Percentiles rank a stretch among this genome's conserved stretches.
phyloP scores from a whole-genome alignment of 2,113 vertebrate genomes.

The Elephantulus edwardii region DNA sequence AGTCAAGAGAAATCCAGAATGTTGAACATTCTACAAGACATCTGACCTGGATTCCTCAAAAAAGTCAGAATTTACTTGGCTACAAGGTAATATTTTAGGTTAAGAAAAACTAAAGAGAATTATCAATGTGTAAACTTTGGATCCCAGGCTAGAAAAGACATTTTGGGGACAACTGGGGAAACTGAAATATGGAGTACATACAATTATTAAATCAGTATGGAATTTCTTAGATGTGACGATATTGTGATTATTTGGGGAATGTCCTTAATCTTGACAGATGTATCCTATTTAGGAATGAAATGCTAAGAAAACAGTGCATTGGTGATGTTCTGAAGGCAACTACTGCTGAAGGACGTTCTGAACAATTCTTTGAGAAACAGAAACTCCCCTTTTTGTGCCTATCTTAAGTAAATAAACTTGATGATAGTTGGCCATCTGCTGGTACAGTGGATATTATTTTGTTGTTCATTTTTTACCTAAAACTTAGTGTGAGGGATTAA shows the following conservation, averaged over 20 bases:
- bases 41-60: not conserved
- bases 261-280: not conserved
- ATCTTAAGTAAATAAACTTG: not conserved
- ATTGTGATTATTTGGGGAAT: not conserved
- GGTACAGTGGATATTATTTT: not conserved
- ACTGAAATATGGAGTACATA: not conserved
- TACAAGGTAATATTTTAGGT: too few species aligned
- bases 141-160: not conserved
- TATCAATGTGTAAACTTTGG: not conserved
- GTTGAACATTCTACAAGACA: not conserved
- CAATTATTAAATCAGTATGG: not conserved
- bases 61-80: too few species aligned
- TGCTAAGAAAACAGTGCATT: not conserved
- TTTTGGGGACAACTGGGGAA: not conserved
- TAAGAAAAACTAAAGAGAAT: not conserved
- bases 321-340: not conserved
- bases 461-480: slow-evolving; percentile 3
- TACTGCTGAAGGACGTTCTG: not conserved
- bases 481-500: slow-evolving; percentile 1
- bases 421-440: not conserved
- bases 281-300: not conserved
- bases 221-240: slow-evolving; percentile 4
- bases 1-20: not conserved
- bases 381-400: not conserved
- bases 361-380: not conserved